Conservation (phyloP, 2,888 invertebrate genomes). For the Lasioglossum vierecki region DNA sequence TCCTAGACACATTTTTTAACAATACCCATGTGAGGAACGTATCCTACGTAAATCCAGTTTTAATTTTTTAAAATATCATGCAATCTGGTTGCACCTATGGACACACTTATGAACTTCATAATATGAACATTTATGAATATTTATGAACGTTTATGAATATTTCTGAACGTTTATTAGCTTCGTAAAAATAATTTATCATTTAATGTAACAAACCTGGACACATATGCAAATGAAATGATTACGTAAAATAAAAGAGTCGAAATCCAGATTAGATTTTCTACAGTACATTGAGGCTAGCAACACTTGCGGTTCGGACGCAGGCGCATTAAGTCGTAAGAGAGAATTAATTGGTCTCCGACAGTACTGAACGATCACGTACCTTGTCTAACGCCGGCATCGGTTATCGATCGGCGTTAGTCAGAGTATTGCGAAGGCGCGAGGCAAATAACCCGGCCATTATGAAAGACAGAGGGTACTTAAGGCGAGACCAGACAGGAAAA, state of each 20-base stretch:
- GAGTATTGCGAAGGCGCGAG: slow-evolving; percentile 13
- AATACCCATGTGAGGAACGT: background rate
- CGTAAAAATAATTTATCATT: background rate
- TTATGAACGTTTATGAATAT: too few species aligned
- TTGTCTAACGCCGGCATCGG: background rate
- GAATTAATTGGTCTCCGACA: background rate
- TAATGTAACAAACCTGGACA: background rate
- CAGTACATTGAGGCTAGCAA: background rate
- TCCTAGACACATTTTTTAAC: background rate
- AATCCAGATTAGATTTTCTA: background rate
- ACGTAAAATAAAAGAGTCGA: background rate
- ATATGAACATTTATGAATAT: too few species aligned
- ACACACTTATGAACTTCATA: too few species aligned
- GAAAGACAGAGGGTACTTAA: slow-evolving; percentile 19
- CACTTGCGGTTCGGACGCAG: background rate
- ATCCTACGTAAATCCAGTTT: background rate
- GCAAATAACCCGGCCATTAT: slow-evolving; percentile 23
- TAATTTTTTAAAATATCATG: too few species aligned
- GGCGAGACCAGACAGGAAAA: slow-evolving; percentile 31
- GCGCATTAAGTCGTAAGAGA: background rate
- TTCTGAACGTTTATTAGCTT: background rate
- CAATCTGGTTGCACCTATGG: too few species aligned
- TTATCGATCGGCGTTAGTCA: slow-evolving; percentile 24
- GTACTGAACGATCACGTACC: background rate
- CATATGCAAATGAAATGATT: background rate